These are phyloP conservation scores for Drosophila paramelanica DNA, from an alignment of 2,888 invertebrate species.

Conservation along the genomic window DNA sequence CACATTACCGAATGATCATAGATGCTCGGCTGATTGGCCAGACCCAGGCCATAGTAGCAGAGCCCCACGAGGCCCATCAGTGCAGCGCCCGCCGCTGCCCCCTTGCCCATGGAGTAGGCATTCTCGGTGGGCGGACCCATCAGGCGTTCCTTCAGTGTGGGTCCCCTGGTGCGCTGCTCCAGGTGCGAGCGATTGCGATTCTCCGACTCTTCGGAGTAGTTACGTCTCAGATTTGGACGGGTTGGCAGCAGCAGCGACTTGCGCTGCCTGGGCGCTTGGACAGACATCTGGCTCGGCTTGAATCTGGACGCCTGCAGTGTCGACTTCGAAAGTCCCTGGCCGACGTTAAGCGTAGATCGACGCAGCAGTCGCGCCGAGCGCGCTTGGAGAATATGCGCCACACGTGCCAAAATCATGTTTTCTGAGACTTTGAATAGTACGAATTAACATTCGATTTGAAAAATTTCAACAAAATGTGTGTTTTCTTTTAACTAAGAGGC, in stretches of 20 bases:
- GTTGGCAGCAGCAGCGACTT: slow-evolving; percentile 25
- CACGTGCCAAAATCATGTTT: slow-evolving; percentile 61
- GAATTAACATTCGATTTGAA: neutral
- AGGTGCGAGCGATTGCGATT: slow-evolving; percentile 53
- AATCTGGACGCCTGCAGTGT: slow-evolving; percentile 5
- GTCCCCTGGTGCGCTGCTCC: slow-evolving; percentile 85
- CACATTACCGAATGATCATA: slow-evolving; percentile 95
- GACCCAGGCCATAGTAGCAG: slow-evolving; percentile 97
- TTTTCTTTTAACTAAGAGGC: no score
- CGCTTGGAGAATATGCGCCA: slow-evolving; percentile 35
- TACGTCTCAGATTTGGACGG: slow-evolving; percentile 20
- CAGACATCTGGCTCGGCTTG: neutral
- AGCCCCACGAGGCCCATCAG: slow-evolving; percentile 95
- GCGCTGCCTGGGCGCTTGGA: neutral
- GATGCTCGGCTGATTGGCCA: slow-evolving; percentile 91
- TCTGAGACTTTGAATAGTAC: neutral
- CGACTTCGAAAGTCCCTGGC: slow-evolving; percentile 41
- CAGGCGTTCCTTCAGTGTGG: slow-evolving; percentile 88
- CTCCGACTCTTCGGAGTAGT: slow-evolving; percentile 32
- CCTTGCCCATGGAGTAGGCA: slow-evolving; percentile 94
- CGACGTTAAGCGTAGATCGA: slow-evolving; percentile 1
- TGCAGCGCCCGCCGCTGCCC: slow-evolving; percentile 95
- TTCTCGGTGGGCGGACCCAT: slow-evolving; percentile 92
- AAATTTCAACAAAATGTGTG: slow-evolving; percentile 8
- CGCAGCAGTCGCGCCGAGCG: slow-evolving; percentile 35